Evolutionary conservation across 2,113 vertebrate species (phyloP).

Genomic region (Macrotus californicus): DNA sequence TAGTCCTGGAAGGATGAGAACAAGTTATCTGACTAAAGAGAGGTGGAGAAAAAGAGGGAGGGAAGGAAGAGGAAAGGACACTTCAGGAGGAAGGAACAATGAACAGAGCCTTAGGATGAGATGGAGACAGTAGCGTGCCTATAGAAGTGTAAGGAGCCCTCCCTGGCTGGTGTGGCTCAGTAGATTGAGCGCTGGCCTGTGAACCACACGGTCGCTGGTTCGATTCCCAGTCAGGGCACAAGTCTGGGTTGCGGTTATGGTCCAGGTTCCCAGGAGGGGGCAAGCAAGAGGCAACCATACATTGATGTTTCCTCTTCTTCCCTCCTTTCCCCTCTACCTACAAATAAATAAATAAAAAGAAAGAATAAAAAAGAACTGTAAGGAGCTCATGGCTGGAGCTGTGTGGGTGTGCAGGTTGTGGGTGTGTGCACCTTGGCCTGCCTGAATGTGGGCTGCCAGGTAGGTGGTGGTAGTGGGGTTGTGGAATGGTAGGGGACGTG

Average conservation of each 20-base stretch:
- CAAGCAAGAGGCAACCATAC: no score
- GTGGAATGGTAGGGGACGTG: background rate
- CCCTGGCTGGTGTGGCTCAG: no score
- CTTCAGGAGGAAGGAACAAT: background rate
- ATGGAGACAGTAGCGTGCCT: rapidly evolving
- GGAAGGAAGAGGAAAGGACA: background rate
- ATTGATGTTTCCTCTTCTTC: no score
- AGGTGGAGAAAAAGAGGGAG: background rate
- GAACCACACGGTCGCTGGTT: no score
- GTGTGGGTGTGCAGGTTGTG: background rate
- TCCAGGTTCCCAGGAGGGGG: no score
- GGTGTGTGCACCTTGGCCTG: background rate
- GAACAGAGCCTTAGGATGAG: background rate
- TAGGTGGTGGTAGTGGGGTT: background rate
- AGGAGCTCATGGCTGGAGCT: background rate
- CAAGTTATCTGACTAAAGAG: background rate
- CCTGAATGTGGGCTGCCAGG: background rate
- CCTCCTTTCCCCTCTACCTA: no score
- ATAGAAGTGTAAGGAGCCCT: background rate
- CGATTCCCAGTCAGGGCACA: no score
- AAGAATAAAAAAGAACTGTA: background rate
- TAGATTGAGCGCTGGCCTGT: no score
- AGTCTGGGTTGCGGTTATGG: no score
- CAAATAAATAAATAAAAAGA: no score
- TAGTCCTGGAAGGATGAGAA: background rate